Evolutionary conservation across 2,113 vertebrate genomes (phyloP).

Genomic region (Gracilinanus agilis): DNA sequence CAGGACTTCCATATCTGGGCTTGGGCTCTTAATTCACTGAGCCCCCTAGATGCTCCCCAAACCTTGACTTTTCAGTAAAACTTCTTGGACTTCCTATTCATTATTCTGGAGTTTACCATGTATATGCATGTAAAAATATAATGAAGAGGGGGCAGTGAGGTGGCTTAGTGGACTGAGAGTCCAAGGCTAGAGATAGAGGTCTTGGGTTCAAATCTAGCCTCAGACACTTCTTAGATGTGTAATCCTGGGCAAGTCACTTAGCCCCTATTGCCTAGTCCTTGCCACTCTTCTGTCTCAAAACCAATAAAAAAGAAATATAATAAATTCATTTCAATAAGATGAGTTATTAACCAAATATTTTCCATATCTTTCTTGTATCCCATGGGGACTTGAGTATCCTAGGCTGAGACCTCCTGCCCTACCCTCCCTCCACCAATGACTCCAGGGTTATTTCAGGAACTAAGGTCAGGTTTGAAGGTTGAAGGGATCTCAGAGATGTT

Average conservation of each 20-base stretch:
- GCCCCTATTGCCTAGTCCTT: no score
- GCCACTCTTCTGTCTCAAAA: no score
- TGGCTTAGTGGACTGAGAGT: no score
- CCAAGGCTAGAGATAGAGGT: no score
- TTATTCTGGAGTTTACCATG: neutral
- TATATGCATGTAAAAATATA: neutral
- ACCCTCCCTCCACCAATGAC: neutral
- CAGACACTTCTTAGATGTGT: no score
- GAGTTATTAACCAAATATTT: neutral
- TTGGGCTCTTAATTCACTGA: no score
- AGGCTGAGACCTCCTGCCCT: neutral
- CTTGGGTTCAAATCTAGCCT: no score
- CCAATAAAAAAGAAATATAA: neutral
- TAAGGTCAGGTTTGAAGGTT: neutral
- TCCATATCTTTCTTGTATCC: neutral
- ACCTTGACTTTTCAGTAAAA: neutral
- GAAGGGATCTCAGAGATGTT: neutral
- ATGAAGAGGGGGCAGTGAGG: no score
- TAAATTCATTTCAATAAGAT: neutral
- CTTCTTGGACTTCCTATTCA: neutral
- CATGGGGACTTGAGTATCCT: neutral
- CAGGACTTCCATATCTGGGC: no score
- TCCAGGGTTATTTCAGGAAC: neutral
- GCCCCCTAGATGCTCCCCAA: neutral
- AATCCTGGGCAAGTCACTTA: no score